phyloP scores from a whole-genome alignment of 2,888 invertebrate genomes.

The Hyposoter didymator region DNA sequence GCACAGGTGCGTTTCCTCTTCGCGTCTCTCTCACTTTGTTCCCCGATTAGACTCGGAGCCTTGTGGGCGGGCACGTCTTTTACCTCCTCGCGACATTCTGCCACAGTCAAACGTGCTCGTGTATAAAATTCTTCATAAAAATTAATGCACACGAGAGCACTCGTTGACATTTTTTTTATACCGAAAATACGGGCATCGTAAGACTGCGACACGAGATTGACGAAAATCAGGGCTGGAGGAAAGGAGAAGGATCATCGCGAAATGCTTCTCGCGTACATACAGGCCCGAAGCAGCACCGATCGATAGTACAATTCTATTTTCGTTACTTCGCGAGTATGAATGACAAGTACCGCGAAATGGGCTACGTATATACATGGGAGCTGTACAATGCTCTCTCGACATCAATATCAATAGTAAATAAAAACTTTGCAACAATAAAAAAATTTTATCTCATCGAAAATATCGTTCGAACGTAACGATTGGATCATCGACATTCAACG shows the following conservation, averaged over 20 bases:
- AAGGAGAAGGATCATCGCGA: conserved; percentile 43
- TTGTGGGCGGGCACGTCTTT: conserved; percentile 6
- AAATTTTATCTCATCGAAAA: neutral
- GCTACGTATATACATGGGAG: neutral
- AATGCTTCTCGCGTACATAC: conserved; percentile 34
- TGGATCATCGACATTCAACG: neutral
- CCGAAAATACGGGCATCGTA: neutral
- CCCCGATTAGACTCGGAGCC: conserved; percentile 18
- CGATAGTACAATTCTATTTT: conserved; percentile 77
- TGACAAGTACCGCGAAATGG: conserved; percentile 28
- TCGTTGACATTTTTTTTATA: too few relatives aligned
- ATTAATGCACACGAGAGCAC: neutral
- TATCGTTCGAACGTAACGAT: neutral
- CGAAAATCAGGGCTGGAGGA: neutral
- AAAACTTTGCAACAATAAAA: neutral
- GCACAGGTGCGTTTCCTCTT: conserved; percentile 38
- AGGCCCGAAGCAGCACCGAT: conserved; percentile 65
- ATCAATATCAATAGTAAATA: neutral
- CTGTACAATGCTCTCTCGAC: neutral
- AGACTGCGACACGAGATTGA: neutral
- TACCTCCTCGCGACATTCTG: neutral
- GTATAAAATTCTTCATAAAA: neutral
- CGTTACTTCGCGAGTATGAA: conserved; percentile 57
- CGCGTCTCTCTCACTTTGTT: neutral
- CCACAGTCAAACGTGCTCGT: conserved; percentile 10